Evolutionary conservation across 2,113 vertebrate genomes (phyloP).

Genomic region (Peromyscus maniculatus): DNA sequence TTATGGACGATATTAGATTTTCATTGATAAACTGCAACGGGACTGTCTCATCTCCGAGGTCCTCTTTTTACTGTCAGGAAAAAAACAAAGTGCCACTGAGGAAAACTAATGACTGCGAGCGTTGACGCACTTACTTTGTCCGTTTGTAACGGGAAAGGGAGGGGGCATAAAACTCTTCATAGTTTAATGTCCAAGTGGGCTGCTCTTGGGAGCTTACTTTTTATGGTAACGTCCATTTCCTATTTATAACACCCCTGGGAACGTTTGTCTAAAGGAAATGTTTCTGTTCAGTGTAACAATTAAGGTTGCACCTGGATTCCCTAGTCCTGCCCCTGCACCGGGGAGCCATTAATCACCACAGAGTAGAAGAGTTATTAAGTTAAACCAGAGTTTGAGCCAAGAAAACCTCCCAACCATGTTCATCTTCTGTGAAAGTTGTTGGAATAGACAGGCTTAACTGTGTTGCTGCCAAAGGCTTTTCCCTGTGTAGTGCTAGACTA

Average conservation of each 20-base stretch:
- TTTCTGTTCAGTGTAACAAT: slow-evolving; percentile 98
- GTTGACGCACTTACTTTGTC: slow-evolving; percentile 96
- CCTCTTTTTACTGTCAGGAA: slow-evolving; percentile 93
- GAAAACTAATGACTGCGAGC: slow-evolving; percentile 96
- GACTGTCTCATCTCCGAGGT: slow-evolving; percentile 93
- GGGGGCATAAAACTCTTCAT: slow-evolving; percentile 93
- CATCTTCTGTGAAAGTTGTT: slow-evolving; percentile 91
- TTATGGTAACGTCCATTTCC: slow-evolving; percentile 93
- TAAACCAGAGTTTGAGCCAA: slow-evolving; percentile 90
- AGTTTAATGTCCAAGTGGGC: slow-evolving; percentile 95
- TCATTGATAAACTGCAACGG: slow-evolving; percentile 98
- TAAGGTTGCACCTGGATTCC: slow-evolving; percentile 97
- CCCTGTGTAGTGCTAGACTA: neutral
- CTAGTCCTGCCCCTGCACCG: slow-evolving; percentile 91
- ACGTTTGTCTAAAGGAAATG: slow-evolving; percentile 99
- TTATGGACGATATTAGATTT: slow-evolving; percentile 99
- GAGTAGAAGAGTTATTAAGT: slow-evolving; percentile 92
- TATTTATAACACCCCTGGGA: slow-evolving; percentile 97
- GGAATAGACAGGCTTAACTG: slow-evolving; percentile 87
- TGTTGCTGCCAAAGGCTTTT: slow-evolving; percentile 89
- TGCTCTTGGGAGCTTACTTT: slow-evolving; percentile 94
- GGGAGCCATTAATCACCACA: slow-evolving; percentile 96
- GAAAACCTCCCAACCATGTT: slow-evolving; percentile 90
- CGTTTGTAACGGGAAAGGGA: slow-evolving; percentile 97
- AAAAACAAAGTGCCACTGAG: slow-evolving; percentile 98